Base-by-base conservation (phyloP, 2,113 vertebrate species). In the Euleptes europaea region DNA sequence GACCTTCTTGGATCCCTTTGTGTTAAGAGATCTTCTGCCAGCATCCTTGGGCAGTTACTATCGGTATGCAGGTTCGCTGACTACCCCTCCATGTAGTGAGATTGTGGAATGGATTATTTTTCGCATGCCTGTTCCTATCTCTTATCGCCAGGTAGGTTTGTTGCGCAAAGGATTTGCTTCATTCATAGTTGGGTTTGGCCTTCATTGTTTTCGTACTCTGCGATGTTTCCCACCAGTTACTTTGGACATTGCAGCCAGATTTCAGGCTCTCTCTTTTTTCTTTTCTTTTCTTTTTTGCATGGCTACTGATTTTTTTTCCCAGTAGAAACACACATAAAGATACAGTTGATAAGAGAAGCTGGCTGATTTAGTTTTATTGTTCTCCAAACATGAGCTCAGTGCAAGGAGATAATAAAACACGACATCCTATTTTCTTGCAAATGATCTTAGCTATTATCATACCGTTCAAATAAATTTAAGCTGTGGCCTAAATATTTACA, bases 51-150 rank as follows among this genome's bases (percentile, higher is more conserved):
- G 97, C 42, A 99, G 98, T 89, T 99, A 99, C 88, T 99, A 99
- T 87, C 97, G 98, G 54, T 99, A 99, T 91, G 93, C 98, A 0
- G 98, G 98, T 49, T 99, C 98, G 9, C 94, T 99, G 91, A 99
- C 98, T 19, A 99, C 98, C 0, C 98, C 98, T 0, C 98, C 98
- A 0, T 99, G 98, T 88, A 99, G 98, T 0, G 98, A 99, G 91
- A 97, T 98, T 1, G 98, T 99, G 89, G 98, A 99, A 90, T 99
- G 98, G 98, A 98, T 99, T 5, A 84, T 99, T 91, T 99, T 99
- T 94, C 97, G 96, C 88, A 97, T 95, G 65, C 98, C 98, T 0
- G 97, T 99, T 76, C 97, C 96, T 76, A 97, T 99, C 91, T 99
- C 98, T 80, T 98, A 98, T 92, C 98, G 97, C 85, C 98, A 99